These are phyloP conservation scores for Lypha dubia DNA, from an alignment of 2,888 invertebrate genomes.

Conservation along the genomic window DNA sequence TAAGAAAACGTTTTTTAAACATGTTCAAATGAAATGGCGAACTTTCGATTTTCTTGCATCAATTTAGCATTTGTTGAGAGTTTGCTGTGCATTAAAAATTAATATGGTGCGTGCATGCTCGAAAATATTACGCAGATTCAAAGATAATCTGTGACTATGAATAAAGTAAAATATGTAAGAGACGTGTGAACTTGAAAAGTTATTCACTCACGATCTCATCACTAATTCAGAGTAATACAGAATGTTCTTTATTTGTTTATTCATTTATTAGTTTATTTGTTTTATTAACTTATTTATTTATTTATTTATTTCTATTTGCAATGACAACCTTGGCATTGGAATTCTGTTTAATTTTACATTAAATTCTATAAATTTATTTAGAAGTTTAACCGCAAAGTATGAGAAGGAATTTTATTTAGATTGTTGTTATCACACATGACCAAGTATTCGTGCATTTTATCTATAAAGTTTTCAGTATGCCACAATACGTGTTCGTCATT, in stretches of 20 bases:
- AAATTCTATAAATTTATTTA: constrained; percentile 5
- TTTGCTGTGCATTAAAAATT: too few relatives aligned
- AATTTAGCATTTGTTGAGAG: too few relatives aligned
- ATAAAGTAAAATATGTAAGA: too few relatives aligned
- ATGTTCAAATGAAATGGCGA: too few relatives aligned
- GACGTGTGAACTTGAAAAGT: too few relatives aligned
- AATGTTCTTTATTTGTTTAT: constrained; percentile 6
- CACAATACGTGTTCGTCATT: neutral
- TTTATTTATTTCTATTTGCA: constrained; percentile 24
- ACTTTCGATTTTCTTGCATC: too few relatives aligned
- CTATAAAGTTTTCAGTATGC: neutral
- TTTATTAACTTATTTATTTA: neutral
- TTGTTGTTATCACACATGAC: constrained; percentile 1
- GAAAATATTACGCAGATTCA: too few relatives aligned
- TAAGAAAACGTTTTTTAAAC: too few relatives aligned
- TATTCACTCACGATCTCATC: neutral
- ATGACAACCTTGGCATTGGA: constrained; percentile 58
- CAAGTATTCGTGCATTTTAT: neutral
- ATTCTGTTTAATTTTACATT: constrained; percentile 42
- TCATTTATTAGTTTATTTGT: too few relatives aligned
- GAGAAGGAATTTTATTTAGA: constrained; percentile 40
- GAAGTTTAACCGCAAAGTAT: constrained; percentile 60
- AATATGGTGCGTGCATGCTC: neutral
- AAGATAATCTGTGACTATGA: too few relatives aligned
- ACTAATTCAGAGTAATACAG: neutral